Base-by-base conservation (phyloP, 2,113 vertebrate species). In the Aegotheles bennettii region DNA sequence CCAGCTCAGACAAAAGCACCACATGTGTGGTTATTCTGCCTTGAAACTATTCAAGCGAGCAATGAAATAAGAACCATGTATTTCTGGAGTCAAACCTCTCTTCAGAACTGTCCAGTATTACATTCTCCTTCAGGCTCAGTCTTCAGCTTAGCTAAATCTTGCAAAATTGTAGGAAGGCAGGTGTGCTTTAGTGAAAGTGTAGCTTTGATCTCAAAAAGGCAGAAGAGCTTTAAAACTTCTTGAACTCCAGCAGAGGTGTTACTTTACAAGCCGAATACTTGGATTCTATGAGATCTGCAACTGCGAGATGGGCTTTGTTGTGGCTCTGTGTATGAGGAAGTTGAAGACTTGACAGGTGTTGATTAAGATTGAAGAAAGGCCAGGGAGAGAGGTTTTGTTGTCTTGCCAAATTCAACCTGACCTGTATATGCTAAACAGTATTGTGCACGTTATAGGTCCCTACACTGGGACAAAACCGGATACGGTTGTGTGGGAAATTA, bases 401-500 rank as follows among this genome's bases (percentile, higher is more conserved):
- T 64, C 43, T 54, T 53, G 17, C 7, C 6, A 47, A 77, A 51
- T 53, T 64, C 23, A 56, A 3, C 14, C 45, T 50, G 40, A 57
- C 53, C 13, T 67, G 9, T 33, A 15, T 54, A 14, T 19, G 25
- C 36, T 36, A 25, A 61, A 56, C 42, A 70, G 15, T 48, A 9
- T 26, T 17, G 13, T 56, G 20, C 16, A 26, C 2, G 1, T 18
- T 35, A 4, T 29, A 64, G 23, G 20, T 59, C 24, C 25, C 17
- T 79, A 50, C 10, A 33, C 24, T 60, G 79, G 56, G 59, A 48
- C 35, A 76, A 56, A 82, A 79, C 33, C 36, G 45, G 15, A 23
- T 1, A 4, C 54, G 8, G 7, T 28, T 0, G 1, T 4, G 5
- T 21, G 45, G n/a, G 65, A 68, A 68, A 6, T 43, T 63, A 53